phyloP scores from a whole-genome alignment of 2,113 vertebrate species.

The Nymphicus hollandicus region DNA sequence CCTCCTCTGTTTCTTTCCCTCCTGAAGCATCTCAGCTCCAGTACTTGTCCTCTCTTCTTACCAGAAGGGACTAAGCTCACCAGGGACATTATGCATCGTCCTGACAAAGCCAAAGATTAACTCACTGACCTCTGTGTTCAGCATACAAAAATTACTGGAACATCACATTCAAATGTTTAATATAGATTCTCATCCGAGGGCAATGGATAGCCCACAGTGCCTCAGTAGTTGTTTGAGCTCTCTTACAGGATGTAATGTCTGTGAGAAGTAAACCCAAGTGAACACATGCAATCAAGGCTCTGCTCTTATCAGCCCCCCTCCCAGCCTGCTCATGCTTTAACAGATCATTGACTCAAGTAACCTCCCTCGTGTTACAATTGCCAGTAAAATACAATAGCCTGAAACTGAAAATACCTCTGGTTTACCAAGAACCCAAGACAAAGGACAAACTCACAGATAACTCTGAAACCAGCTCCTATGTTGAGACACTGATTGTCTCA shows the following conservation, averaged over 20 bases:
- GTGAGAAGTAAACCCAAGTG: not conserved
- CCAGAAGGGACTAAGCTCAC: not conserved
- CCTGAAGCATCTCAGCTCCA: not conserved
- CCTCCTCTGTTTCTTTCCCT: not conserved
- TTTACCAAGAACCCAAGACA: not conserved
- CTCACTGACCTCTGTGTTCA: not conserved
- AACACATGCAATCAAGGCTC: not conserved
- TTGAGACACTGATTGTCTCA: not conserved
- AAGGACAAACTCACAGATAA: not conserved
- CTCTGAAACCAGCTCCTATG: not conserved
- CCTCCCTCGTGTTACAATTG: not conserved
- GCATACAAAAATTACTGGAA: not conserved
- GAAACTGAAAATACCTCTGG: not conserved
- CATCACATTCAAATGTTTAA: rapidly evolving
- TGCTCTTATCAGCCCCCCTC: not conserved
- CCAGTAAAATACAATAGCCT: not conserved
- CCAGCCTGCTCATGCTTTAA: not conserved
- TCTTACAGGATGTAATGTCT: rapidly evolving
- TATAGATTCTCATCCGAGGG: rapidly evolving
- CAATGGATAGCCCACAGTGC: not conserved
- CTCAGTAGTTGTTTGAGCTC: not conserved
- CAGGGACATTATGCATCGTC: not conserved
- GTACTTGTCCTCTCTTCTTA: not conserved
- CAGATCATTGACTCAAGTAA: not conserved
- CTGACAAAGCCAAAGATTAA: not conserved